Evolutionary conservation across 2,888 invertebrate species (phyloP).

Genomic region (Erpobdella octoculata): DNA sequence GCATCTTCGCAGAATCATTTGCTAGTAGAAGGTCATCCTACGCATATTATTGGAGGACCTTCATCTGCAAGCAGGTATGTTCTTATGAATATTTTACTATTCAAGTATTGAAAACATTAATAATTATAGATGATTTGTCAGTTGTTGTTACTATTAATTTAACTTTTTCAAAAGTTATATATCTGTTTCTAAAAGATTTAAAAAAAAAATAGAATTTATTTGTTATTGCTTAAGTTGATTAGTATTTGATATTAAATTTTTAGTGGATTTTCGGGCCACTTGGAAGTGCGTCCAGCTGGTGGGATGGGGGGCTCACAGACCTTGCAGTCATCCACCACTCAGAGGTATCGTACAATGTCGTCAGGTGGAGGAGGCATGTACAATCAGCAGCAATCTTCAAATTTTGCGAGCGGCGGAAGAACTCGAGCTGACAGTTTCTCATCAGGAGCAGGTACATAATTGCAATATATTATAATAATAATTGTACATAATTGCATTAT

Average conservation of each 20-base stretch:
- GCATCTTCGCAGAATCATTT: constrained; percentile 4
- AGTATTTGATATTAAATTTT: no score
- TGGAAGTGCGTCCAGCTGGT: no score
- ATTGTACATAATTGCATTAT: no score
- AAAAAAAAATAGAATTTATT: no score
- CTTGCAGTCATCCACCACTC: no score
- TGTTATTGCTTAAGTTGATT: no score
- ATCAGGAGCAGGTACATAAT: constrained; percentile 16
- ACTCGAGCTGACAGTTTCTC: constrained; percentile 26
- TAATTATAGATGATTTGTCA: background rate
- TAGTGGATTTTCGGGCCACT: no score
- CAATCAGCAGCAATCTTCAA: constrained; percentile 14
- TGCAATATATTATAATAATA: background rate
- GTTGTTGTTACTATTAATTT: background rate
- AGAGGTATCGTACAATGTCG: background rate
- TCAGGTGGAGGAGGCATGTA: constrained; percentile 12
- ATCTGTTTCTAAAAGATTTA: background rate
- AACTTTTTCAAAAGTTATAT: background rate
- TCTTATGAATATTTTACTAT: no score
- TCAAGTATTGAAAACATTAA: no score
- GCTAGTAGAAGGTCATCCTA: background rate
- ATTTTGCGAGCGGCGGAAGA: constrained; percentile 8
- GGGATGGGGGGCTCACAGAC: no score
- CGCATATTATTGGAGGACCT: background rate
- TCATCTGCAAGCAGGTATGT: background rate